Evolutionary conservation across 2,797 vertebrate species (phyloP).

Genomic region (Cuculus canorus): DNA sequence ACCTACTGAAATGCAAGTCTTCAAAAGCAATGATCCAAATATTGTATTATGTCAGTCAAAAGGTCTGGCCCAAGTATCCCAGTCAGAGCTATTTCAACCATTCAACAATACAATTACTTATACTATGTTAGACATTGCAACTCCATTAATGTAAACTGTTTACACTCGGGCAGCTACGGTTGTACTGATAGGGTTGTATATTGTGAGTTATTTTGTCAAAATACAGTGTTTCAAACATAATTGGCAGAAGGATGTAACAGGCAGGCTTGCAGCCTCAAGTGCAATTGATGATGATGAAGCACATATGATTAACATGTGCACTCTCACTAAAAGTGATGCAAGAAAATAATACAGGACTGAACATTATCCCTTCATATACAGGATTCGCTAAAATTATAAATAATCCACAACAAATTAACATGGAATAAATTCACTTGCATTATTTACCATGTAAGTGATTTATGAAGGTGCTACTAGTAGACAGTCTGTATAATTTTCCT

Average conservation of each 20-base stretch:
- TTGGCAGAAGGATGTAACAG: background rate
- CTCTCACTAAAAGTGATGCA: background rate
- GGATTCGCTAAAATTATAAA: background rate
- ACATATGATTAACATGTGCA: background rate
- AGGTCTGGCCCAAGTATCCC: background rate
- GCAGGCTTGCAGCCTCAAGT: background rate
- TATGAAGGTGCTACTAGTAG: background rate
- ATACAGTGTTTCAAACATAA: constrained; percentile 6
- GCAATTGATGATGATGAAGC: background rate
- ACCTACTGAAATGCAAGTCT: background rate
- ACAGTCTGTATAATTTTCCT: background rate
- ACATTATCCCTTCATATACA: background rate
- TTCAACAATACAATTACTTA: constrained; percentile 16
- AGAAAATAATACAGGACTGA: background rate
- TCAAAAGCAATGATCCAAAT: constrained; percentile 20
- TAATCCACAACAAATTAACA: background rate
- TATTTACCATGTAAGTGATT: background rate
- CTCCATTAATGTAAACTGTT: background rate
- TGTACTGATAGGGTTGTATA: background rate
- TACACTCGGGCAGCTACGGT: background rate
- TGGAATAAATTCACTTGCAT: background rate
- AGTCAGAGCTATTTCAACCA: background rate
- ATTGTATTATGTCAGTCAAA: background rate
- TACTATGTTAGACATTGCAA: background rate
- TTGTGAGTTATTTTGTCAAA: constrained; percentile 6